Percentiles rank a stretch among this genome's conserved stretches.
Evolutionary conservation across 2,797 vertebrate genomes (phyloP).

Genomic region (Cephalopachus bancanus): DNA sequence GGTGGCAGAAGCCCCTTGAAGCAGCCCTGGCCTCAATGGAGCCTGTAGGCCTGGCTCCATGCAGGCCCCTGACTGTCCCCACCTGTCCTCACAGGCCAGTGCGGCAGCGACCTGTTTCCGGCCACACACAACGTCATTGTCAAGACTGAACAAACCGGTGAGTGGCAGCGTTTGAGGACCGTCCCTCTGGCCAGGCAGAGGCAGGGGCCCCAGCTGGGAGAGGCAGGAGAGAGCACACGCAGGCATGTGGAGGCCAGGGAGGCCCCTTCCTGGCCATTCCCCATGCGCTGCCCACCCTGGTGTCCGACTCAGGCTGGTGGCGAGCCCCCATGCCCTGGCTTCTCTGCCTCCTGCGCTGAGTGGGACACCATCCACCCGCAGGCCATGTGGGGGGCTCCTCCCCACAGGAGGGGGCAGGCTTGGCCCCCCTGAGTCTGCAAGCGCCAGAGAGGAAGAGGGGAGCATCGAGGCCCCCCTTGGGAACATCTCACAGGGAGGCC

Average conservation of each 20-base stretch:
- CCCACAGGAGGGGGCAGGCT: neutral
- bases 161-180: constrained; percentile 52
- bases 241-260: neutral
- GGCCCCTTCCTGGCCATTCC: neutral
- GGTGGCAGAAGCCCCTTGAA: neutral
- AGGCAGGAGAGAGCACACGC: neutral
- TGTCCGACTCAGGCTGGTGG: neutral
- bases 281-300: too few relatives aligned
- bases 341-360: neutral
- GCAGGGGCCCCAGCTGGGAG: neutral
- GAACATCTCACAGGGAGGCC: too few relatives aligned
- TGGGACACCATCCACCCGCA: neutral
- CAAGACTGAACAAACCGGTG: constrained; percentile 92
- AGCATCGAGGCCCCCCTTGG: too few relatives aligned
- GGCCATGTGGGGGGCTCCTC: neutral
- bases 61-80: constrained; percentile 47
- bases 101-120: constrained; percentile 91
- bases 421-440: neutral
- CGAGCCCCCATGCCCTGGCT: neutral
- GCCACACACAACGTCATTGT: constrained; percentile 90
- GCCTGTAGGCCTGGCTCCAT: neutral
- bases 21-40: neutral
- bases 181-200: constrained; percentile 1
- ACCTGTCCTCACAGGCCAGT: constrained; percentile 89
- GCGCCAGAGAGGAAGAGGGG: neutral